Base-by-base conservation (phyloP, 2,113 vertebrate genomes). In the Talpa occidentalis region DNA sequence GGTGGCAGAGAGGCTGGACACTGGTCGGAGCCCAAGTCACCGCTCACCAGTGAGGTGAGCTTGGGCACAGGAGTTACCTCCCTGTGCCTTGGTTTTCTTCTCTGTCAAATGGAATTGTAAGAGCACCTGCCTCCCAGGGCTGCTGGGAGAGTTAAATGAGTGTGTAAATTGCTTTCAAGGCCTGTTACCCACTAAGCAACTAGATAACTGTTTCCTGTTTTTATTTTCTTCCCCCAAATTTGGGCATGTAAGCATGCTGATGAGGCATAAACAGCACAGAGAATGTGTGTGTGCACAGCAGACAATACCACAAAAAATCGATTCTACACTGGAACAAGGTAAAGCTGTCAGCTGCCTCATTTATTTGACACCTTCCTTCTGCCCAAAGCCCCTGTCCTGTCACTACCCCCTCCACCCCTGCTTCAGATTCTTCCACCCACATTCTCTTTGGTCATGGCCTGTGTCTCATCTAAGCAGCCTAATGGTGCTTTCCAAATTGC, bases 281-380 rank as follows among this genome's bases (percentile, higher is more conserved):
- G 19, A 17, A 28, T 59, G 32, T 32, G 10, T 42, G 47, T 2
- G 9, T 3, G 14, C 0, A 10, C 0, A 0, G 4, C 30, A 15
- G 0, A 0, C 0, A 1, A 11, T 26, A 10, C 7, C n/a, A 10
- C 3, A 30, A 3, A 52, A 47, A 30, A 17, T 6, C 11, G 24
- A 52, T 8, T 16, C 49, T 22, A 42, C 21, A 17, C 19, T 72
- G 5, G 40, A 24, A n/a, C 37, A 42, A 1, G 28, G 37, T 10
- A 42, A 0, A 15, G 59, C n/a, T 64, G 77, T 8, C 62, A 28
- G 21, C 73, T n/a, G 19, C 66, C 5, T 22, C 19, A n/a, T 60
- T 32, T 3, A 1, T 79, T 92, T 49, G 70, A 90, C 37, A 15
- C 42, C 42, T 26, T 62, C 9, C 7, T 30, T 40, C 2, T 21